Evolutionary conservation across 2,888 invertebrate species (phyloP), one percentile per base, ranked within the genome.

Genomic region (Athalia circularis): DNA sequence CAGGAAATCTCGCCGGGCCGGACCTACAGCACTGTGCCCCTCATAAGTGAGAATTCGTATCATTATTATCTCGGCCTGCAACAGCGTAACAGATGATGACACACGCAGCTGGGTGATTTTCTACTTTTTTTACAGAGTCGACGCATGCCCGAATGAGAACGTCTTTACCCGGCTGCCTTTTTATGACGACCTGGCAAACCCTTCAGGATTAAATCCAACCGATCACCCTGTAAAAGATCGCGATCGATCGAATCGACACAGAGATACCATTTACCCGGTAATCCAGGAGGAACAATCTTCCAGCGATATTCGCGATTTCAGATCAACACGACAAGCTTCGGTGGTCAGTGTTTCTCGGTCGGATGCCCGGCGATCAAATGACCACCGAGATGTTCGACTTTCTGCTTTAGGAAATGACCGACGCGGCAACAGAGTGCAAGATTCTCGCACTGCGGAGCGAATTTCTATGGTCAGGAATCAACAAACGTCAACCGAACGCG

Each of bases 1-100:
- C 89, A 29, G 89, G 88, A 77, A 89, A 85, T 77, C 83, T 89
- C 4, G 87, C 87, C 6, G 88, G 89, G 80, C 88, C 89, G 4
- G 88, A 89, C 82, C 83, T 89, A 13, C 80, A 84, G 81, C 88
- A 89, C 61, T 84, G 82, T 67, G 89, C 88, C 48, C 89, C 89
- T 0, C 89, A 89, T 76, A 84, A 88, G 89, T 89, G 82, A 84
- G 84, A 80, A 61, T 5, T 13, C 50, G 0, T 29, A 29, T 29
- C 29, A 29, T 29, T 29, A 29, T 29, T 29, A 29, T 29, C 29
- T 29, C 29, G 29, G 29, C 29, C 29, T 2, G 29, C 29, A 29
- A 29, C n/a, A 29, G 29, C 29, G 29, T 29, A 29, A 29, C 29
- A 2, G 29, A 29, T 29, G 29, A 29, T 29, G 2, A 29, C 29